Base-by-base conservation (phyloP, 1,140 invertebrate species). In the Aphelinus atriplicis region DNA sequence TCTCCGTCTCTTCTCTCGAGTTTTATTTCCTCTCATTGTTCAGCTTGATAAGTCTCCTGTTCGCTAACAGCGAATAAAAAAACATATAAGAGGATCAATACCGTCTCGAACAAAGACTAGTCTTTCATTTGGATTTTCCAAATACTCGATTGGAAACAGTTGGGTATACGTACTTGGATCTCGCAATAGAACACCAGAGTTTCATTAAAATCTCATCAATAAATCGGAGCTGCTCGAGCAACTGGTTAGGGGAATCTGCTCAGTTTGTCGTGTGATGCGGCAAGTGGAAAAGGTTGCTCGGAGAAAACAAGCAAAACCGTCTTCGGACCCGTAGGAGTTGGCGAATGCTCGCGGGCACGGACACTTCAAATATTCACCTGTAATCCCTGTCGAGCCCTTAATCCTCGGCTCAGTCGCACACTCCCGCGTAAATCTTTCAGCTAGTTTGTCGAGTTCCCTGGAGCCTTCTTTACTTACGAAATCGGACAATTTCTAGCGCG, bases 331-430 rank as follows among this genome's bases (percentile, higher is more conserved):
- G 57, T 7, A 26, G 57, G 57, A 3, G 57, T 10, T 4, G 51
- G 57, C 7, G 57, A n/a, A 53, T 9, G 51, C 51, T 4, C 51
- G 57, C 7, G 7, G 57, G 57, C 7, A n/a, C 57, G 7, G 26
- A 26, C 7, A 26, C 7, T 7, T 60, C 57, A 53, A 53, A 53
- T 73, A 73, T 73, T 73, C 64, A 73, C 56, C 64, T 68, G 64
- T 73, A 73, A 73, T 73, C 64, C 64, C 72, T 62, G 72, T 68
- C 64, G 72, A 73, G 64, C 72, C 50, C 64, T 73, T 73, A 73
- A 73, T 67, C 63, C 64, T 68, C 55, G 47, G 55, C 55, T 3
- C 55, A 64, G 53, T 57, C 62, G 56, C 64, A 26, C 26, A 68
- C 55, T 67, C 56, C 42, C 62, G 55, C 62, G 62, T 73, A 58